phyloP scores from a whole-genome alignment of 2,113 vertebrate species.

The Chroicocephalus ridibundus region DNA sequence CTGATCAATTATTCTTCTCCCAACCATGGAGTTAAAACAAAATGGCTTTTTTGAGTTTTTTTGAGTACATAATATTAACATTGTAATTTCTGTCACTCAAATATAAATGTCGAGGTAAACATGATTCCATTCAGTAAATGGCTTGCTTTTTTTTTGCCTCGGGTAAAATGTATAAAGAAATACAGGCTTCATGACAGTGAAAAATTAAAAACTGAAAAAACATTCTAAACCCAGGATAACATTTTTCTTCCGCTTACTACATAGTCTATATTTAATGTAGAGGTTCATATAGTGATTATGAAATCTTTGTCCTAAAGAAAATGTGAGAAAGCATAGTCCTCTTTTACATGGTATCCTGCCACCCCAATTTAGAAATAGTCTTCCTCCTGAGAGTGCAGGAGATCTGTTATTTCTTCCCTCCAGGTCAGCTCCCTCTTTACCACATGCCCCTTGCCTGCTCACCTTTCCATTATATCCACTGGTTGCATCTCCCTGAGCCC shows the following conservation, averaged over 20 bases:
- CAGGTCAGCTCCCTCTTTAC: rapidly evolving
- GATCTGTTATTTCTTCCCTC: neutral
- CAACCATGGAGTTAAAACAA: neutral
- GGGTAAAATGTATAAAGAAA: neutral
- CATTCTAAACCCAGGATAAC: neutral
- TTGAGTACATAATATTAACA: neutral
- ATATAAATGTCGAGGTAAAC: neutral
- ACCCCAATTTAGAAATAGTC: neutral
- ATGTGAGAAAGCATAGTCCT: rapidly evolving
- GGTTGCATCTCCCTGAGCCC: neutral
- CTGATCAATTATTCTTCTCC: neutral
- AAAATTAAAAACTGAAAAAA: neutral
- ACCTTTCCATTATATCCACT: neutral
- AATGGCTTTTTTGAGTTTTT: neutral
- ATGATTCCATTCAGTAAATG: neutral
- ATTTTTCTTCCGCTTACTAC: neutral
- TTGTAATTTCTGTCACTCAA: neutral
- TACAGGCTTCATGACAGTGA: neutral
- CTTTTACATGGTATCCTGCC: neutral
- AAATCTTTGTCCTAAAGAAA: neutral
- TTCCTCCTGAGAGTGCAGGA: neutral
- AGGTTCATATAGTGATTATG: neutral
- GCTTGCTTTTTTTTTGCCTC: neutral
- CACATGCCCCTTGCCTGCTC: neutral
- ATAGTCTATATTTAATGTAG: neutral